Evolutionary conservation across 2,797 vertebrate genomes (phyloP).

Genomic region (Sorex maritimensis): DNA sequence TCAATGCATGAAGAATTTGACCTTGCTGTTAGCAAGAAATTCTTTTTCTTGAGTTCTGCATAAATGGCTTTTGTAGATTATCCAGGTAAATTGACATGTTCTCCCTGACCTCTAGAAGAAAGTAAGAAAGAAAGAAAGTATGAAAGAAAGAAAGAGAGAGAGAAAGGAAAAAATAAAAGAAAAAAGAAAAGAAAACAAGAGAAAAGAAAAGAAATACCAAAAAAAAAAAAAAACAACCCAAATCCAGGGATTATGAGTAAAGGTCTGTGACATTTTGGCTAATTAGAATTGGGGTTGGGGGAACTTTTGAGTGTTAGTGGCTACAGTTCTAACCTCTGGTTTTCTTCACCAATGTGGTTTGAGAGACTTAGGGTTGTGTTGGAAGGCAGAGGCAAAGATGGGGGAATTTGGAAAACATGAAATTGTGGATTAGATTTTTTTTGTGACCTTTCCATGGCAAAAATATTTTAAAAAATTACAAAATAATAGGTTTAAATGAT

Average conservation of each 20-base stretch:
- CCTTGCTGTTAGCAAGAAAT: constrained; percentile 20
- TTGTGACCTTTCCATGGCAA: constrained; percentile 44
- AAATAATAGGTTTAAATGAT: too few species aligned
- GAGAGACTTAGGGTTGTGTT: constrained; percentile 46
- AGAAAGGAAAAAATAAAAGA: too few species aligned
- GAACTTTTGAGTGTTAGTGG: constrained; percentile 27
- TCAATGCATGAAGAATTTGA: background rate
- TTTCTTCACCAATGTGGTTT: constrained; percentile 50
- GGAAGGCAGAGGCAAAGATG: constrained; percentile 47
- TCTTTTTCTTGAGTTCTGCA: constrained; percentile 23
- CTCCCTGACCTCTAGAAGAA: background rate
- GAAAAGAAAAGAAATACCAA: too few species aligned
- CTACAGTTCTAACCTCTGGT: constrained; percentile 51
- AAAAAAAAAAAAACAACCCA: background rate
- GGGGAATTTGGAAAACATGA: constrained; percentile 62
- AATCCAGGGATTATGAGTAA: constrained; percentile 70
- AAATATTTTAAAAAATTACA: too few species aligned
- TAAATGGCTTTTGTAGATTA: constrained; percentile 37
- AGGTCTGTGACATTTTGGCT: constrained; percentile 77
- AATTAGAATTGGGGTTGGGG: constrained; percentile 38
- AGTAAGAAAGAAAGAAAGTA: background rate
- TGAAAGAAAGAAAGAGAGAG: background rate
- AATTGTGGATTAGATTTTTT: constrained; percentile 38
- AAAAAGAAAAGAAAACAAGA: too few species aligned
- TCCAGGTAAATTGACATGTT: constrained; percentile 24